Base-by-base conservation (phyloP, 1,140 invertebrate species). In the Antheraea pernyi region DNA sequence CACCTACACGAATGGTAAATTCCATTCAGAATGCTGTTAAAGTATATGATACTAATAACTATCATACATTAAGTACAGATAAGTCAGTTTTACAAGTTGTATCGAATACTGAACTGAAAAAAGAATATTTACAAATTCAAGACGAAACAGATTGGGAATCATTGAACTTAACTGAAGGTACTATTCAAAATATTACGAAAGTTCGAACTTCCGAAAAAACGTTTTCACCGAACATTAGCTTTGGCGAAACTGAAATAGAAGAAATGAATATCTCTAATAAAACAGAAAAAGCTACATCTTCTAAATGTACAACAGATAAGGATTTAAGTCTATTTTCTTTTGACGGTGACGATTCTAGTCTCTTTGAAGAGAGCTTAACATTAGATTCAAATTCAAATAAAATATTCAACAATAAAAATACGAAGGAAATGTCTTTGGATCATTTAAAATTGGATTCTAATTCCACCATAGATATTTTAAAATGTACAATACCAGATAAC, bases 281-380 rank as follows among this genome's bases (percentile, higher is more conserved):
- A n/a, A 67, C 69, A 19, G 68, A 77, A 59, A 72, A 69, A 37
- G 70, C 65, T 11, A 58, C 46, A 18, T 70, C 59, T 65, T 69
- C 70, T 66, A 82, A 78, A 69, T 64, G 30, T 67, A 69, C 62
- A 59, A 78, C 81, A 22, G 46, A 69, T 8, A 89, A 87, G 81
- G 88, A 91, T 72, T 67, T 88, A 42, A 91, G 87, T 75, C 71
- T 92, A 19, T 89, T 90, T 82, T 89, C 88, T 19, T 87, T 87
- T 39, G 88, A 91, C 22, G 84, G 79, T 58, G 91, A 90, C 68
- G 88, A 81, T 81, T 82, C 85, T 16, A 89, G 83, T 79, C 84
- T 95, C 39, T 93, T 95, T 76, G 93, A 94, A 77, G 94, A 94
- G 65, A 89, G 81, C 69, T 82, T 92, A 36, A 78, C 83, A 67